Evolutionary conservation across 2,888 invertebrate species (phyloP).

Genomic region (Laspeyria flexula): DNA sequence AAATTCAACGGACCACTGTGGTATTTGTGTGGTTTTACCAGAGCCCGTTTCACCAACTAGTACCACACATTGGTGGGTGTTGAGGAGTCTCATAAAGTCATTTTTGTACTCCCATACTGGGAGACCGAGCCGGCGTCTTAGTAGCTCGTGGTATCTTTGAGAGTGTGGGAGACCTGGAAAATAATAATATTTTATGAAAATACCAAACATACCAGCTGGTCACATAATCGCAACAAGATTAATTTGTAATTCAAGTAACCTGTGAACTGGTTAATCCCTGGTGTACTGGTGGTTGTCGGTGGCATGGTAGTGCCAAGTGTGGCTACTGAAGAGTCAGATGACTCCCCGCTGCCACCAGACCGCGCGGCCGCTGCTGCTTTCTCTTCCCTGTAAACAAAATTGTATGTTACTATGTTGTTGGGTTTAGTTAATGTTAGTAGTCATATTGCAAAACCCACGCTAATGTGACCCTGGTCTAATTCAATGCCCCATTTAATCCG

Average conservation of each 20-base stretch:
- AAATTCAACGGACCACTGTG: constrained; percentile 88
- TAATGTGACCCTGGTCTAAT: too few species aligned
- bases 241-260: constrained; percentile 45
- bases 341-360: constrained; percentile 63
- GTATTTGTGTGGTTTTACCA: constrained; percentile 99
- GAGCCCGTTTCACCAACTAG: constrained; percentile 99
- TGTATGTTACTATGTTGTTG: too few species aligned
- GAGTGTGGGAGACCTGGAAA: constrained; percentile 91
- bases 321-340: constrained; percentile 51
- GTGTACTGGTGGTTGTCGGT: constrained; percentile 73
- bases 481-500: too few species aligned
- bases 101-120: constrained; percentile 99
- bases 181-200: constrained; percentile 1
- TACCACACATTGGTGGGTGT: constrained; percentile 97
- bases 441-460: neutral
- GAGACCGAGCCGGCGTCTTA: constrained; percentile 94
- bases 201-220: too few species aligned
- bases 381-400: constrained; percentile 79
- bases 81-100: constrained; percentile 97
- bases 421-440: neutral
- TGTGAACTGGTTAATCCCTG: constrained; percentile 91
- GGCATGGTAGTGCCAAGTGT: constrained; percentile 55
- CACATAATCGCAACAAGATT: neutral
- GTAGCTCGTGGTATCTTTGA: constrained; percentile 94
- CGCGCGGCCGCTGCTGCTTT: constrained; percentile 80